Conservation (phyloP, 2,888 invertebrate genomes). For the Meta bourneti region DNA sequence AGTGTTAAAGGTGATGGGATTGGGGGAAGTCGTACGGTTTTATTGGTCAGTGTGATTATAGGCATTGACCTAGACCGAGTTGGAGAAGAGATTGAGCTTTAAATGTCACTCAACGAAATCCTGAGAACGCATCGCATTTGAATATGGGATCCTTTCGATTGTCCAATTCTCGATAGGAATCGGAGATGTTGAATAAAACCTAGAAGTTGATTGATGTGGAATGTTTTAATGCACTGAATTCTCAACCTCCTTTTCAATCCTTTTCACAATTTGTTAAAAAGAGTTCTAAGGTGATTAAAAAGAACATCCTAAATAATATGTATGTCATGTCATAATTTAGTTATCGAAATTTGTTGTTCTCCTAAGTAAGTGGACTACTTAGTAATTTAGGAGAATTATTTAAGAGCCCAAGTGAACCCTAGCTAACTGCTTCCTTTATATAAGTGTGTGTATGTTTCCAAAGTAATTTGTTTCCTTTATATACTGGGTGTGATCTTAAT, state of each 20-base stretch:
- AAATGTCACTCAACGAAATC: too few species aligned
- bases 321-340: too few species aligned
- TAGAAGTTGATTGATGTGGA: background rate
- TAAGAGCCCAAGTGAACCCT: too few species aligned
- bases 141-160: background rate
- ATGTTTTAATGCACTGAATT: background rate
- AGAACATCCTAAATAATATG: too few species aligned
- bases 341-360: too few species aligned
- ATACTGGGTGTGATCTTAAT: too few species aligned
- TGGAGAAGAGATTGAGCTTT: background rate
- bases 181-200: background rate
- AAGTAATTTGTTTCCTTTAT: too few species aligned
- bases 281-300: too few species aligned
- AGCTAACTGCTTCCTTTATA: too few species aligned
- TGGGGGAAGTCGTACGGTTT: conserved; percentile 17
- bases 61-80: conserved; percentile 33
- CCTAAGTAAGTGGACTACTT: too few species aligned
- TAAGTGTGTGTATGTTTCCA: too few species aligned
- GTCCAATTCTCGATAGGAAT: background rate
- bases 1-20: conserved; percentile 37
- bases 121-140: background rate
- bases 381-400: too few species aligned
- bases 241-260: background rate
- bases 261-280: background rate
- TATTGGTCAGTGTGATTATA: conserved; percentile 50